These are phyloP conservation scores for Enteromius viviparus DNA, from an alignment of 2,797 vertebrate species.

Conservation along the genomic window DNA sequence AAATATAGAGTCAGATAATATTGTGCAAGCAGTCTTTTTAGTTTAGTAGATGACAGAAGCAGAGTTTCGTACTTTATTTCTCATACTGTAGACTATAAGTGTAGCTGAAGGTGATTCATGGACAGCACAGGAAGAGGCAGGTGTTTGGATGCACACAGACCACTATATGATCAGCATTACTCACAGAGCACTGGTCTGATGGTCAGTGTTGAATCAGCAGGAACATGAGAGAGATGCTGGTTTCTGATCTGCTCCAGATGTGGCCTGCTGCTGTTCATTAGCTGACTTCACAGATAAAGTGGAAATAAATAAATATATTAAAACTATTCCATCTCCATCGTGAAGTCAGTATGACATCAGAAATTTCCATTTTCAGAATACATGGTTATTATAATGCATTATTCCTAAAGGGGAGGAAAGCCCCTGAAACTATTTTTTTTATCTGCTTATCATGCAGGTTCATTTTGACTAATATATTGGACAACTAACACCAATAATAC, in stretches of 20 bases:
- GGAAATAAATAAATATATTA: background rate
- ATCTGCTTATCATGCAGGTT: background rate
- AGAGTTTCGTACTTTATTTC: too few relatives aligned
- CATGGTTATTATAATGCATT: background rate
- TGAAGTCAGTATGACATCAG: background rate
- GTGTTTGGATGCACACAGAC: background rate
- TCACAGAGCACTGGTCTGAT: background rate
- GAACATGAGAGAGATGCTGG: slow-evolving; percentile 47
- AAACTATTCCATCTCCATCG: background rate
- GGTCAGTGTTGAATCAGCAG: slow-evolving; percentile 32
- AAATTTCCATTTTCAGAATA: background rate
- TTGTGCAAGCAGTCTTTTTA: background rate
- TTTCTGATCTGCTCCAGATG: slow-evolving; percentile 58
- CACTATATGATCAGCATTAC: background rate
- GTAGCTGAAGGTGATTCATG: background rate
- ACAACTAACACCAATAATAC: background rate
- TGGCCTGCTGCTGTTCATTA: slow-evolving; percentile 47
- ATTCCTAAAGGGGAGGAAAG: background rate
- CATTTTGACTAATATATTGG: background rate
- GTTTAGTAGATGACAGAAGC: background rate
- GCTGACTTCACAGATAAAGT: slow-evolving; percentile 4
- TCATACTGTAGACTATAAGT: background rate
- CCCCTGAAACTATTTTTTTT: background rate
- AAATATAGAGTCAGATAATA: background rate
- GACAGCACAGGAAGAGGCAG: background rate